A percentile compares a stretch with the other conserved stretches of the same genome.
These are phyloP conservation scores for Dasyprocta punctata DNA, from an alignment of 2,113 vertebrate species.

Conservation along the genomic window DNA sequence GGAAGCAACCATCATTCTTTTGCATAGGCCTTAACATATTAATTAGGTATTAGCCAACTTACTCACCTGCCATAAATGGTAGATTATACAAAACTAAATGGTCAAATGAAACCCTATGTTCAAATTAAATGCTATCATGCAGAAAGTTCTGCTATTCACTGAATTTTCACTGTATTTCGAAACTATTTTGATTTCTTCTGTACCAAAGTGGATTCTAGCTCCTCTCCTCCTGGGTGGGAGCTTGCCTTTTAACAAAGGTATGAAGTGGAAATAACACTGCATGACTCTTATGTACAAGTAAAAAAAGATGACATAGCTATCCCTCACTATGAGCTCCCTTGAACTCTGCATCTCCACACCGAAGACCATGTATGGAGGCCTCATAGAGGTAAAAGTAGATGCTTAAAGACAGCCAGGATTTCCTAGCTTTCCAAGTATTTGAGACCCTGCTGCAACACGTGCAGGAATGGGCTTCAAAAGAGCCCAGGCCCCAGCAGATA, in stretches of 20 bases:
- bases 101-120: not conserved
- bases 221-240: not conserved
- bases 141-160: not conserved
- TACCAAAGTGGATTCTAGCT: not conserved
- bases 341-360: not conserved
- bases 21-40: not conserved
- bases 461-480: not conserved
- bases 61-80: not conserved
- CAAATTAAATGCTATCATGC: not conserved
- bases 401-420: not conserved
- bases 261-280: not conserved
- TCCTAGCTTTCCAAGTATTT: not conserved
- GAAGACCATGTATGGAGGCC: not conserved
- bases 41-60: conserved; percentile 10
- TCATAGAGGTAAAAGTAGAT: not conserved
- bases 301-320: not conserved
- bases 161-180: not conserved
- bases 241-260: not conserved
- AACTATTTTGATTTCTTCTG: not conserved
- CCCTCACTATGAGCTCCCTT: not conserved
- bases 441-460: not conserved
- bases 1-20: not conserved
- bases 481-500: not conserved
- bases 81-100: not conserved
- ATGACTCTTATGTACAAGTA: not conserved